Evolutionary conservation across 2,888 invertebrate genomes (phyloP).

Genomic region (Brenthis hecate): DNA sequence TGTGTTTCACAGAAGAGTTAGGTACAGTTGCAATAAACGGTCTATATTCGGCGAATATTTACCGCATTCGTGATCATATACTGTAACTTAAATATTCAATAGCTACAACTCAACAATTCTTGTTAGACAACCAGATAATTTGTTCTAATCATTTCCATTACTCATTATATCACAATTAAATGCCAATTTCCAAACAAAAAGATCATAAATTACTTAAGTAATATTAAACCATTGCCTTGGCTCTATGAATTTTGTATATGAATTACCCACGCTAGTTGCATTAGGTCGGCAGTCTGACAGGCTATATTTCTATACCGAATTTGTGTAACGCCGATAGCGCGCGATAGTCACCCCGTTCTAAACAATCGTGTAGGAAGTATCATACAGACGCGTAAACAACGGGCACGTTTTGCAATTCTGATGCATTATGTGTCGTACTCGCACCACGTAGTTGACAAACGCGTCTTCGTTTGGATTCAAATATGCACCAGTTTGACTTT

Average conservation of each 20-base stretch:
- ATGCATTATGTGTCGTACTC: slow-evolving; percentile 43
- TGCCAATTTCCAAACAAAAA: background rate
- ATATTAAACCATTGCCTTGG: slow-evolving; percentile 8
- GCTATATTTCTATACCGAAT: slow-evolving; percentile 33
- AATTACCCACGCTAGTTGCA: slow-evolving; percentile 19
- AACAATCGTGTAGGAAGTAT: slow-evolving; percentile 48
- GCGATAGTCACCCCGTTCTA: slow-evolving; percentile 37
- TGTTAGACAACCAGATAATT: background rate
- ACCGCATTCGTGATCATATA: slow-evolving; percentile 20
- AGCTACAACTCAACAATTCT: background rate
- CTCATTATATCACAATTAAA: background rate
- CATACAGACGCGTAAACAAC: slow-evolving; percentile 48
- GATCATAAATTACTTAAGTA: slow-evolving; percentile 14
- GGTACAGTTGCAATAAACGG: slow-evolving; percentile 29
- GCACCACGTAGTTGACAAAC: slow-evolving; percentile 33
- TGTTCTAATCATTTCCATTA: slow-evolving; percentile 5
- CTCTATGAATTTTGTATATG: slow-evolving; percentile 19
- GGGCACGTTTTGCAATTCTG: slow-evolving; percentile 64
- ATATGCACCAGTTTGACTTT: background rate
- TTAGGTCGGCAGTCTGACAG: slow-evolving; percentile 18
- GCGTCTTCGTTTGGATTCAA: slow-evolving; percentile 43
- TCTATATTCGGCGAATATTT: slow-evolving; percentile 22
- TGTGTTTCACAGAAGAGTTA: slow-evolving; percentile 40
- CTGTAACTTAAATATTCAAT: slow-evolving; percentile 29
- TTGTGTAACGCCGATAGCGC: slow-evolving; percentile 33